A percentile compares a stretch with the other conserved stretches of the same genome.
phyloP scores from a whole-genome alignment of 2,797 vertebrate genomes.

The Pseudotriccus pelzelni region DNA sequence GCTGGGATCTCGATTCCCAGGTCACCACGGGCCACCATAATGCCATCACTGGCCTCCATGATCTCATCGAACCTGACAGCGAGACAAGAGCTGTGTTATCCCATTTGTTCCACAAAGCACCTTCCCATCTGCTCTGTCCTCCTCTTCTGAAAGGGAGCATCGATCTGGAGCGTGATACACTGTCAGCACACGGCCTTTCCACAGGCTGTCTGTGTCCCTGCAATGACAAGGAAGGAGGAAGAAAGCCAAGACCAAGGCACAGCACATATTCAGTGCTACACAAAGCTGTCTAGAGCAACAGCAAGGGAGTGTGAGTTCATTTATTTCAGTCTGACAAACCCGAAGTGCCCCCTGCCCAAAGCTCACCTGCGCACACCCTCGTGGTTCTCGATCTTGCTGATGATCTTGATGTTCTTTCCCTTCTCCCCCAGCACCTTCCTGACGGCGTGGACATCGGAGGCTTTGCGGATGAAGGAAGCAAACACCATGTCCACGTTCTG shows the following conservation, averaged over 20 bases:
- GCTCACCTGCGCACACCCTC: constrained; percentile 93
- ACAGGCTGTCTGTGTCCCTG: rapidly evolving
- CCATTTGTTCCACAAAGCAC: background rate
- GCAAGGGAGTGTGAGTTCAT: rapidly evolving
- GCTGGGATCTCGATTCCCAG: constrained; percentile 97
- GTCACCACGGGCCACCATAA: constrained; percentile 98
- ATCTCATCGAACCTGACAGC: constrained; percentile 93
- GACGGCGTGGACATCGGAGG: constrained; percentile 90
- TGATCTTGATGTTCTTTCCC: constrained; percentile 97
- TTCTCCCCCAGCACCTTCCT: constrained; percentile 91
- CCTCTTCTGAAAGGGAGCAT: background rate
- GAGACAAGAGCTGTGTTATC: background rate
- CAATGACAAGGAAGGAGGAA: background rate
- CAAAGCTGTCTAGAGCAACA: background rate
- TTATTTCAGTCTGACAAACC: background rate
- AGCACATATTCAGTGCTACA: background rate
- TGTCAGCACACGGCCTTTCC: background rate
- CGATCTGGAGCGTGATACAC: rapidly evolving
- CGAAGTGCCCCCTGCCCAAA: rapidly evolving
- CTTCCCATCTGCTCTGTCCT: background rate
- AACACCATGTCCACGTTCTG: constrained; percentile 98
- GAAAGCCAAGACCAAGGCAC: background rate
- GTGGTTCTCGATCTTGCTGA: constrained; percentile 98
- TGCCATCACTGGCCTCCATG: constrained; percentile 96
- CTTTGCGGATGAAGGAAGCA: constrained; percentile 97